Conservation (phyloP, 2,797 vertebrate genomes). For the Tangara arthus region DNA sequence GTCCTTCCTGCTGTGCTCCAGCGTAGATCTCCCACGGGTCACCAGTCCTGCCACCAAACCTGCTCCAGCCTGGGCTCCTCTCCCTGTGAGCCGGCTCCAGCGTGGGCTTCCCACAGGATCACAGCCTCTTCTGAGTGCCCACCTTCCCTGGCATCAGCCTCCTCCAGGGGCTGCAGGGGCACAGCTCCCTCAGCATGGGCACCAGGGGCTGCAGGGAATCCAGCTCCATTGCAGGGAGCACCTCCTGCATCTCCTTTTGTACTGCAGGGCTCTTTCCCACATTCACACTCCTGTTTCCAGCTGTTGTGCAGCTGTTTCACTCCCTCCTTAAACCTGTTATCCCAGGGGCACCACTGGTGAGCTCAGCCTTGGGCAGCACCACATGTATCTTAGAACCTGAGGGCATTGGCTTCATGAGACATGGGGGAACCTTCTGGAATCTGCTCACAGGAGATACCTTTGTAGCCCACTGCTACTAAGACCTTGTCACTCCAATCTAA, state of each 20-base stretch:
- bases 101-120: neutral
- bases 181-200: neutral
- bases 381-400: fast-evolving
- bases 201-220: neutral
- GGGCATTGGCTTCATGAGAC: neutral
- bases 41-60: neutral
- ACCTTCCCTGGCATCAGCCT: fast-evolving
- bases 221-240: neutral
- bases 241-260: neutral
- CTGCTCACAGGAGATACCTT: neutral
- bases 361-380: fast-evolving
- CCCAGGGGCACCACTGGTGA: no score
- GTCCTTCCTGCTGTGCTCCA: neutral
- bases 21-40: fast-evolving
- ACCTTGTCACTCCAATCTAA: neutral
- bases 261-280: neutral
- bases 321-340: neutral
- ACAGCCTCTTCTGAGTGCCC: neutral
- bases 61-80: neutral
- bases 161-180: neutral
- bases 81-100: neutral
- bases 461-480: neutral
- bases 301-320: neutral
- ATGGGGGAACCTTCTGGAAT: neutral
- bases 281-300: neutral